A percentile compares a stretch with the other conserved stretches of the same genome.
phyloP scores from a whole-genome alignment of 1,140 invertebrate species.

The Hypsibius dujardini region DNA sequence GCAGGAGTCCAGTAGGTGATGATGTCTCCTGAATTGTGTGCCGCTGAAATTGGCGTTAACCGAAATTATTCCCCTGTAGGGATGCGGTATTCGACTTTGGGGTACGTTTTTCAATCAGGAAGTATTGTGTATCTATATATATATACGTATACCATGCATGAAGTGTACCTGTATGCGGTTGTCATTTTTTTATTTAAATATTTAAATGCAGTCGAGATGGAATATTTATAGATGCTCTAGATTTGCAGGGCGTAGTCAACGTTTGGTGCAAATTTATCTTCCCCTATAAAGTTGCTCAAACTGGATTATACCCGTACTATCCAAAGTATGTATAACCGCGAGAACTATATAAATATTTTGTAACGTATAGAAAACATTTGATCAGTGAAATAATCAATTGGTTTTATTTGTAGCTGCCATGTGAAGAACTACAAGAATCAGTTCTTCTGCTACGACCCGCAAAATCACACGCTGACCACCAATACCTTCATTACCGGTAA shows the following conservation, averaged over 20 bases:
- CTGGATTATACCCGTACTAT: neutral
- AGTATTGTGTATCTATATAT: no score
- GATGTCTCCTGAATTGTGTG: no score
- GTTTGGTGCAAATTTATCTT: constrained; percentile 13
- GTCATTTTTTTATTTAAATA: no score
- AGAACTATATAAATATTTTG: neutral
- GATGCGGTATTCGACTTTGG: constrained; percentile 8
- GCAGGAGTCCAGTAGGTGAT: no score
- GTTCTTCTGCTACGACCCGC: constrained; percentile 14
- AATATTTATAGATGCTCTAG: no score
- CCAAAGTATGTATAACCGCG: neutral
- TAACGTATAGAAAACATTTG: neutral
- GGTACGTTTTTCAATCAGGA: neutral
- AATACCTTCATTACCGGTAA: constrained; percentile 16
- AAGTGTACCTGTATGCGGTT: no score
- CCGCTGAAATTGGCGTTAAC: no score
- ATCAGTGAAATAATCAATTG: no score
- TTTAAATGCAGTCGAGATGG: no score
- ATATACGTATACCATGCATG: no score
- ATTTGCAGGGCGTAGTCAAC: neutral
- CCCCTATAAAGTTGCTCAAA: neutral
- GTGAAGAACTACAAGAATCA: neutral
- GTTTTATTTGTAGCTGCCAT: neutral
- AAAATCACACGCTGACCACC: neutral
- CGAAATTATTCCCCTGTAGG: neutral